Conservation (phyloP, 2,113 vertebrate genomes). For the Nymphicus hollandicus region DNA sequence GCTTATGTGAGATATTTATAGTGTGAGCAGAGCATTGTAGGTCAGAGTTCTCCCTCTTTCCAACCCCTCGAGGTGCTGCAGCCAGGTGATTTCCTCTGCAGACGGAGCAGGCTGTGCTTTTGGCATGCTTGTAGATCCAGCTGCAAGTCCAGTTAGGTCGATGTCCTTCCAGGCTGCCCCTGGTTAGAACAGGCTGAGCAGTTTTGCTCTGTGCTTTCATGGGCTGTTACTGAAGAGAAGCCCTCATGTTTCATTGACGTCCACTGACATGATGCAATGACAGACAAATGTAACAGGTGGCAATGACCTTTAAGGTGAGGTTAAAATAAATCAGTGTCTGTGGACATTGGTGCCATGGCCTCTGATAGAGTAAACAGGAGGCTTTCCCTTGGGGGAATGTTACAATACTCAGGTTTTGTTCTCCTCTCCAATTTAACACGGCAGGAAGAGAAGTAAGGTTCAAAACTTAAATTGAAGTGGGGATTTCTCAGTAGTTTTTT, state of each 20-base stretch:
- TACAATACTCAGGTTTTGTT: background rate
- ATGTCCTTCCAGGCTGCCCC: background rate
- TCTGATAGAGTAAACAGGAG: background rate
- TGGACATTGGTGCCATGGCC: background rate
- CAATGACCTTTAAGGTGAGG: background rate
- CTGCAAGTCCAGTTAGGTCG: background rate
- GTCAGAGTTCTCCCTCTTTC: background rate
- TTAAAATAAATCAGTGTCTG: background rate
- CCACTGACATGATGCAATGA: background rate
- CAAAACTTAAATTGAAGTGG: background rate
- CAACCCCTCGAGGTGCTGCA: accelerated
- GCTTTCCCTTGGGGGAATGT: background rate
- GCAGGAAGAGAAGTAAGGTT: background rate
- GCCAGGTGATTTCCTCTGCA: background rate
- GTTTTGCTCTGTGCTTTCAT: background rate
- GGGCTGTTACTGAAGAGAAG: background rate
- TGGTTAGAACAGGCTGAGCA: background rate
- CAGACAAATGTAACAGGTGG: background rate
- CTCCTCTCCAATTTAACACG: background rate
- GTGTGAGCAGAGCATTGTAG: background rate
- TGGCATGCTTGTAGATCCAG: background rate
- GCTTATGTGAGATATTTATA: background rate
- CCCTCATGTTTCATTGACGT: background rate
- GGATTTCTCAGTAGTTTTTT: background rate
- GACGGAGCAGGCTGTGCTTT: background rate